Percentiles rank a stretch among this genome's conserved stretches.
Conservation (phyloP, 2,797 vertebrate genomes). For the Delichon dasypus region DNA sequence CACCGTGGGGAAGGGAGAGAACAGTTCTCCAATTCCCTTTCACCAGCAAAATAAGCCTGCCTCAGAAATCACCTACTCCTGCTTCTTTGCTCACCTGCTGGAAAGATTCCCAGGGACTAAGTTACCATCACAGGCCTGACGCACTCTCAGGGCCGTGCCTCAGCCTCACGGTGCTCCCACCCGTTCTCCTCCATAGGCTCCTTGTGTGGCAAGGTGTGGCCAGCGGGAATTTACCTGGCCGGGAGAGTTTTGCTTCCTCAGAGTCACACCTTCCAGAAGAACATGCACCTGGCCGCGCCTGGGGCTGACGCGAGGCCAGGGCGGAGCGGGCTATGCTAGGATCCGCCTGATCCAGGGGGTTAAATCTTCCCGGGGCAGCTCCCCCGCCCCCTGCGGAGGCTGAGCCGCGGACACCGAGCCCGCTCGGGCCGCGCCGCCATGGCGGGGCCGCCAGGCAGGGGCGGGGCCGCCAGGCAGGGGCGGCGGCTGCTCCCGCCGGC, state of each 20-base stretch:
- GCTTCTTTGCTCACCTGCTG: background rate
- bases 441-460: background rate
- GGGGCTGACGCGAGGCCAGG: too few relatives aligned
- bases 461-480: background rate
- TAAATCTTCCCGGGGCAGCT: too few relatives aligned
- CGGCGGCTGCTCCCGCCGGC: background rate
- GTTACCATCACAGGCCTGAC: background rate
- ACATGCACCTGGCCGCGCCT: background rate
- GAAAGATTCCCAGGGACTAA: background rate
- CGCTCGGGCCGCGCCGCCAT: too few relatives aligned
- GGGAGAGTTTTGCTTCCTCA: background rate
- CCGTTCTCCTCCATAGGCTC: background rate
- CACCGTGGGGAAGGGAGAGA: background rate
- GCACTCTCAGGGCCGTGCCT: background rate
- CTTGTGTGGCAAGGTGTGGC: background rate
- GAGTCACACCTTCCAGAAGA: background rate
- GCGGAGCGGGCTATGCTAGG: accelerated
- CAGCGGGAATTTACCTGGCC: background rate
- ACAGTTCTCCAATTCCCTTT: background rate
- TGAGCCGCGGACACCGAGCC: accelerated
- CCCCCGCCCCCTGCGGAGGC: too few relatives aligned
- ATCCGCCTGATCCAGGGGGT: background rate
- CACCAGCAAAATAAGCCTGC: background rate
- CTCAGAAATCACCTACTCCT: background rate
- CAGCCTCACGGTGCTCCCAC: background rate